Conservation (phyloP, 2,888 invertebrate species). For the Diadromus collaris region DNA sequence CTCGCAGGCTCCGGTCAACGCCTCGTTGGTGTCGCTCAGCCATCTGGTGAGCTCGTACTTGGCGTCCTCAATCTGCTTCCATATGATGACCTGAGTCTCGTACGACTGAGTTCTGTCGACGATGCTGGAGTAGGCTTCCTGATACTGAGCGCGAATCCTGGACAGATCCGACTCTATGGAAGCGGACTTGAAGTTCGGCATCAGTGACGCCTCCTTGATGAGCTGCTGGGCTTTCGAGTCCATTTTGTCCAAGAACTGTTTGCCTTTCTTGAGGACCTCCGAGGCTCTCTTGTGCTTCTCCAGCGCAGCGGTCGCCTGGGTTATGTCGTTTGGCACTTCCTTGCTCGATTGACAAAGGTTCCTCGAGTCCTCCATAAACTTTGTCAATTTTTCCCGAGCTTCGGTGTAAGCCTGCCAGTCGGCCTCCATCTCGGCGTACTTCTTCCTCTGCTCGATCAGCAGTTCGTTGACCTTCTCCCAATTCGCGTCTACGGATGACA, state of each 20-base stretch:
- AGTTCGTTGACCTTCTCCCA: conserved; percentile 91
- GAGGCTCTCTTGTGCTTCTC: conserved; percentile 90
- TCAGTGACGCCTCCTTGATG: conserved; percentile 85
- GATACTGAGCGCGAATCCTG: conserved; percentile 86
- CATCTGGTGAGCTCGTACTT: conserved; percentile 92
- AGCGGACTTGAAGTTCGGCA: conserved; percentile 85
- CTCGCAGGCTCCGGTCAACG: conserved; percentile 88
- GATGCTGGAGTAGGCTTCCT: conserved; percentile 86
- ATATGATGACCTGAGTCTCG: conserved; percentile 94
- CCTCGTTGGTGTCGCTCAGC: conserved; percentile 91
- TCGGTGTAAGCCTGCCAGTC: conserved; percentile 89
- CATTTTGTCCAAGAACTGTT: conserved; percentile 88
- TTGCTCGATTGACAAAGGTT: conserved; percentile 84
- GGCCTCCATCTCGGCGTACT: conserved; percentile 87
- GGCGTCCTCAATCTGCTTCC: conserved; percentile 95
- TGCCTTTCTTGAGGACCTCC: conserved; percentile 88
- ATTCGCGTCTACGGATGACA: conserved; percentile 89
- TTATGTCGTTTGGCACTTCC: conserved; percentile 87
- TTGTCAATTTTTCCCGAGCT: conserved; percentile 86
- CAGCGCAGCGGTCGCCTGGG: conserved; percentile 86
- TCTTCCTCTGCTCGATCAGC: conserved; percentile 88
- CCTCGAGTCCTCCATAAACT: conserved; percentile 87
- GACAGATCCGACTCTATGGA: conserved; percentile 83
- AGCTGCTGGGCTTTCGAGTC: conserved; percentile 88
- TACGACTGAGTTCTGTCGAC: conserved; percentile 89